These are phyloP conservation scores for Helicorthomorpha holstii DNA, from an alignment of 1,140 invertebrate species.

Conservation along the genomic window DNA sequence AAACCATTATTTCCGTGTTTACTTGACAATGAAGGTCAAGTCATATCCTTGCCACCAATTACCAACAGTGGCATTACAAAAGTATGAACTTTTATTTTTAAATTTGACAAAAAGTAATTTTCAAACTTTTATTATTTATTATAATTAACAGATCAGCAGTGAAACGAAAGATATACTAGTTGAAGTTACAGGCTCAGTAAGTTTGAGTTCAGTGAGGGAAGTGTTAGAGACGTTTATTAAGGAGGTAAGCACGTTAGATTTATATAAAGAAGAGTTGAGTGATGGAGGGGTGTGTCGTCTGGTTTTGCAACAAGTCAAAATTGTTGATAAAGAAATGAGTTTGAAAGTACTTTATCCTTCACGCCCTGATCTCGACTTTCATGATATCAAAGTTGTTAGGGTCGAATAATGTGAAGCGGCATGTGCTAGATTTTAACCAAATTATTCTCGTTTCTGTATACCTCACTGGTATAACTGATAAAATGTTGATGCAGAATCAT, in stretches of 20 bases:
- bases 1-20: conserved; percentile 52
- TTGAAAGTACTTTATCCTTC: conserved; percentile 60
- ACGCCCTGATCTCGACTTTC: conserved; percentile 38
- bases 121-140: conserved; percentile 5
- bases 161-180: conserved; percentile 48
- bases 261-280: conserved; percentile 16
- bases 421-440: too few species aligned
- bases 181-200: conserved; percentile 56
- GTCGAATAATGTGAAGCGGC: too few species aligned
- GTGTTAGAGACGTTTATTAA: conserved; percentile 47
- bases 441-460: too few species aligned
- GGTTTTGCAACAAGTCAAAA: conserved; percentile 45
- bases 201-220: conserved; percentile 43
- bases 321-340: conserved; percentile 46
- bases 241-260: conserved; percentile 35
- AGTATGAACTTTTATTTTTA: conserved; percentile 23
- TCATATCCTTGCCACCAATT: conserved; percentile 67
- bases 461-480: too few species aligned
- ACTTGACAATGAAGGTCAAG: conserved; percentile 36
- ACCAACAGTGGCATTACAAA: conserved; percentile 64
- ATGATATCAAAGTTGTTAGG: not conserved
- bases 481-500: too few species aligned
- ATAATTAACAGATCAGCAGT: conserved; percentile 23
- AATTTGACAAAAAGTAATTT: conserved; percentile 4
- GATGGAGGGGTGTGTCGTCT: conserved; percentile 18